Base-by-base conservation (phyloP, 2,888 invertebrate species). In the Proisotoma minuta region DNA sequence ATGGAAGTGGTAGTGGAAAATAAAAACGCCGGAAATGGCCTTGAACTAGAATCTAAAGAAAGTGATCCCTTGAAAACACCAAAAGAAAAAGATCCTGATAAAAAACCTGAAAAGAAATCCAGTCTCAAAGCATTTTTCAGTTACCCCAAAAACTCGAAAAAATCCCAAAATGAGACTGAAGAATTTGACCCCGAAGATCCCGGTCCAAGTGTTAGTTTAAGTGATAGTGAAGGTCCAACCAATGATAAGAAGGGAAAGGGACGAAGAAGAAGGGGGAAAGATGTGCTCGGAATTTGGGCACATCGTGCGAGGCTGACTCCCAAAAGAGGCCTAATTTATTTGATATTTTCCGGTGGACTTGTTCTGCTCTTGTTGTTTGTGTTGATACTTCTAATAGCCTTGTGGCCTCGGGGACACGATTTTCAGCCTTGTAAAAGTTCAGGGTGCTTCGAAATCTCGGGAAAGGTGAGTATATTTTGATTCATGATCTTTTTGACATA, bases 351-450 rank as follows among this genome's bases (percentile, higher is more conserved):
- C 57, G 57, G 57, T 15, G 22, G 61, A 10, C 40, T 71, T 29
- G 69, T 80, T 48, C 73, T 81, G 34, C 57, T 81, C 34, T 75
- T 82, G 52, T 70, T 81, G 23, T 72, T 82, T 49, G 75, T 79
- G 29, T 76, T 82, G 49, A 73, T 83, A 58, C 76, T 78, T 15
- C 74, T 83, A 74, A 76, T 77, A 12, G 77, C 78, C 18, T 74
- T 79, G 18, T 81, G 82, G 80, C 82, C 82, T 4, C 73, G 73
- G n/a, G 75, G 78, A 49, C 78, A 78, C 1, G 78, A 79, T 66
- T 75, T 76, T 59, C 78, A 79, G 8, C 76, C 80, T 43, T 83
- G 82, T 72, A n/a, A n/a, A n/a, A n/a, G n/a, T n/a, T n/a, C n/a
- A n/a, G n/a, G n/a, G n/a, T n/a, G n/a, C n/a, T n/a, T n/a, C n/a